Percentiles rank a stretch among this genome's conserved stretches.
phyloP scores from a whole-genome alignment of 2,888 invertebrate genomes.

The Enchytraeus crypticus region DNA sequence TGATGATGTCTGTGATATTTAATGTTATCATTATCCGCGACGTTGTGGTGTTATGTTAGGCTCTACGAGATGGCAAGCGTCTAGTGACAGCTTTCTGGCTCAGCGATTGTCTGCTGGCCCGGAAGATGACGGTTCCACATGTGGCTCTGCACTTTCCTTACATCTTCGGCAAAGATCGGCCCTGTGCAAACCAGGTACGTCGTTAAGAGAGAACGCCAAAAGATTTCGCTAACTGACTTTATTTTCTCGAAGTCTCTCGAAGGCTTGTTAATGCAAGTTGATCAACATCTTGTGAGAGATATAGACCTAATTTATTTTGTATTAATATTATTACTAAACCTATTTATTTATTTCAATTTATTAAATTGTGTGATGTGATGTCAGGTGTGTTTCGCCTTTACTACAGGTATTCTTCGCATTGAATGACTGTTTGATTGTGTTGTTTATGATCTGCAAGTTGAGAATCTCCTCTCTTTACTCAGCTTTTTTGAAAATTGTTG shows the following conservation, averaged over 20 bases:
- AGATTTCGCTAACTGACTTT: background rate
- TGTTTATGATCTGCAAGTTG: no score
- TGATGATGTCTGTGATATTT: no score
- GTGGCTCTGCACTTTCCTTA: slow-evolving; percentile 81
- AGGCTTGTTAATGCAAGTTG: background rate
- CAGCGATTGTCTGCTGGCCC: slow-evolving; percentile 76
- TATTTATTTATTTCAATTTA: no score
- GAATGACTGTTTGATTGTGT: no score
- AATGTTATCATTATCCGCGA: background rate
- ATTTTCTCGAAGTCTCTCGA: background rate
- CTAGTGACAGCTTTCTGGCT: slow-evolving; percentile 81
- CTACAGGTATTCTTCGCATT: no score
- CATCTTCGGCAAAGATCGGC: slow-evolving; percentile 45
- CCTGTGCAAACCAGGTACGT: slow-evolving; percentile 50
- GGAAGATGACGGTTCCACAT: slow-evolving; percentile 83
- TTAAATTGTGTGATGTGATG: no score
- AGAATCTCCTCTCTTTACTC: no score
- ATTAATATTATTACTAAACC: no score
- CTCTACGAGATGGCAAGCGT: slow-evolving; percentile 58
- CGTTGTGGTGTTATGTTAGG: slow-evolving; percentile 37
- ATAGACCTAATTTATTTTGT: no score
- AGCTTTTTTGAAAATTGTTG: no score
- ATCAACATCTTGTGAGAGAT: no score
- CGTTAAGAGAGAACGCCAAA: background rate
- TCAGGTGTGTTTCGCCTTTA: no score